These are phyloP conservation scores for Henicopernis longicauda DNA, from an alignment of 2,113 vertebrate species.

Conservation along the genomic window DNA sequence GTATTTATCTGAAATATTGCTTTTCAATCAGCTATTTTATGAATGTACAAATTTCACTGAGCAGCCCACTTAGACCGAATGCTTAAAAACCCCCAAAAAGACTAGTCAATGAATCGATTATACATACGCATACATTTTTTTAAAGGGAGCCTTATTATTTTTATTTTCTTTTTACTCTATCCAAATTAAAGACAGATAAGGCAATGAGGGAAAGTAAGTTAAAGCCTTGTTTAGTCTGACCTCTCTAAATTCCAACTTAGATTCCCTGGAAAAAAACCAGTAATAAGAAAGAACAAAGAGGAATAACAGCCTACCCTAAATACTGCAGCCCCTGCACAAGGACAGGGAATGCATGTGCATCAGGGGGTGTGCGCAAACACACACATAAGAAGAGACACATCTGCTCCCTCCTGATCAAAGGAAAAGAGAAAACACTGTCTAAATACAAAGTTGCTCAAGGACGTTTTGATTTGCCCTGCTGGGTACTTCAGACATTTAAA, in stretches of 20 bases:
- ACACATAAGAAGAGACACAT: conserved; percentile 12
- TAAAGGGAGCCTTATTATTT: neutral
- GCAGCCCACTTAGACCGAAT: conserved; percentile 83
- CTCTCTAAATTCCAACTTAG: neutral
- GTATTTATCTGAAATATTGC: conserved; percentile 96
- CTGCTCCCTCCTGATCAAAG: conserved; percentile 20
- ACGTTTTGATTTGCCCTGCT: conserved; percentile 34
- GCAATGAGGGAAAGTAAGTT: neutral
- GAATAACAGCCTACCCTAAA: neutral
- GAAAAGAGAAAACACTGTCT: neutral
- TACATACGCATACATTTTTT: neutral
- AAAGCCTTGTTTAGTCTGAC: conserved; percentile 21
- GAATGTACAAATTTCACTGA: conserved; percentile 91
- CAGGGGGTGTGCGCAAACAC: neutral
- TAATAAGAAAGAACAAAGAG: conserved; percentile 21
- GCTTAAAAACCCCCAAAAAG: conserved; percentile 77
- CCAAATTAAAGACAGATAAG: neutral
- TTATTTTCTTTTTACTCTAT: neutral
- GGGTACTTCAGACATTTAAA: conserved; percentile 33
- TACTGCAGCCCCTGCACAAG: neutral
- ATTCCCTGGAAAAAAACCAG: neutral
- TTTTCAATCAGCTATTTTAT: conserved; percentile 95
- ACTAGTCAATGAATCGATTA: conserved; percentile 78
- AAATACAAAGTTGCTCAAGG: conserved; percentile 36
- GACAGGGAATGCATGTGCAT: neutral